Percentiles rank a stretch among this genome's conserved stretches.
These are phyloP conservation scores for Rhynchonycteris naso DNA, from an alignment of 2,797 vertebrate genomes.

Conservation along the genomic window DNA sequence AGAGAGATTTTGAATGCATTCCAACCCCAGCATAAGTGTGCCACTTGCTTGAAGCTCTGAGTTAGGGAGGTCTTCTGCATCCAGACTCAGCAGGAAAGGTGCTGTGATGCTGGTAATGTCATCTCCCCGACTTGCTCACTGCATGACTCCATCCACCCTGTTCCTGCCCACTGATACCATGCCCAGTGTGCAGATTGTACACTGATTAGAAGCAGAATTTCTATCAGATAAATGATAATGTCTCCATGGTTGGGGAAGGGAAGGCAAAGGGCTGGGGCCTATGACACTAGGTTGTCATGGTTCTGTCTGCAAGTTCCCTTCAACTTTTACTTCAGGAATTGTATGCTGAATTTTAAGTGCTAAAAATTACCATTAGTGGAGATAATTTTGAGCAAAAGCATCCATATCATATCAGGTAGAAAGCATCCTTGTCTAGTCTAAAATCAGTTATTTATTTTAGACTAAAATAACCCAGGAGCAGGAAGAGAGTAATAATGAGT, in stretches of 20 bases:
- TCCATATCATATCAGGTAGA: neutral
- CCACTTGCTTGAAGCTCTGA: neutral
- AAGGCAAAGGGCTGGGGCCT: neutral
- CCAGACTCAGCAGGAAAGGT: neutral
- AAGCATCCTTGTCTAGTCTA: neutral
- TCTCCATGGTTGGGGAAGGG: neutral
- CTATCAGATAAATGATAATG: neutral
- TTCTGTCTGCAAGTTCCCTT: neutral
- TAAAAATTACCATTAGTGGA: neutral
- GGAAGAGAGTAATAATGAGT: neutral
- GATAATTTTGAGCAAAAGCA: neutral
- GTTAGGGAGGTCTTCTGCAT: neutral
- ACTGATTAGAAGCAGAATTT: no score
- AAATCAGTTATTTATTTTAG: neutral
- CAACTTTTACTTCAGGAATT: neutral
- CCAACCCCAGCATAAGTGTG: neutral
- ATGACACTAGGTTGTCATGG: neutral
- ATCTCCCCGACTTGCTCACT: no score
- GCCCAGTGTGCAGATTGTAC: no score
- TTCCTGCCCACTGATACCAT: no score
- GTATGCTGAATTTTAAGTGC: neutral
- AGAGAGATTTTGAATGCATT: neutral
- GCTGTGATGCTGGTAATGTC: neutral
- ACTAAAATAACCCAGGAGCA: neutral
- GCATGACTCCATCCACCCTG: no score